A percentile compares a stretch with the other conserved stretches of the same genome.
phyloP scores from a whole-genome alignment of 1,140 invertebrate species.

The Trachelipus rathkii region DNA sequence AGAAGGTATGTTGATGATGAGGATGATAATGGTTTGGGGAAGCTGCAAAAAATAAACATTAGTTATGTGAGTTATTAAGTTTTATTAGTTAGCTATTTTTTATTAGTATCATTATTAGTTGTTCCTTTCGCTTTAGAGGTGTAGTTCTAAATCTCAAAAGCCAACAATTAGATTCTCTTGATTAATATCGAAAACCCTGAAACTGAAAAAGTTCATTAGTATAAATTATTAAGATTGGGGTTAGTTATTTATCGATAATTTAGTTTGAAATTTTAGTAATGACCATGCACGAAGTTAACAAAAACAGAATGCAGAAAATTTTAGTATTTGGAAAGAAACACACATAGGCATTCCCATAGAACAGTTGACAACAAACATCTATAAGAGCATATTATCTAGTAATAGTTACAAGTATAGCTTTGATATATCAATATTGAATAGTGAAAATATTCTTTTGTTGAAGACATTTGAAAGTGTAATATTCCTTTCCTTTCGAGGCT shows the following conservation, averaged over 20 bases:
- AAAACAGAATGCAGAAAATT: constrained; percentile 1
- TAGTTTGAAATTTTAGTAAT: not conserved
- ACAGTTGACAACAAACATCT: too few relatives aligned
- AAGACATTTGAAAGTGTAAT: too few relatives aligned
- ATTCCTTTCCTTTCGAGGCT: not conserved
- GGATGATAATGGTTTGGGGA: not conserved
- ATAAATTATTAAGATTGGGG: not conserved
- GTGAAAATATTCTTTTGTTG: too few relatives aligned
- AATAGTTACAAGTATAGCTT: too few relatives aligned
- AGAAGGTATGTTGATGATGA: not conserved
- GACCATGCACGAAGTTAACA: not conserved
- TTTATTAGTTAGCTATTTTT: too few relatives aligned
- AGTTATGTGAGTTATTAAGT: not conserved
- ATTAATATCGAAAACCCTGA: not conserved
- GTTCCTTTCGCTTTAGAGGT: too few relatives aligned
- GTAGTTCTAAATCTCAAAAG: too few relatives aligned
- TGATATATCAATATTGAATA: too few relatives aligned
- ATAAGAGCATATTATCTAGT: too few relatives aligned
- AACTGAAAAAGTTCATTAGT: constrained; percentile 5
- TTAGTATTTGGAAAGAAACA: too few relatives aligned
- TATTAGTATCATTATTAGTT: too few relatives aligned
- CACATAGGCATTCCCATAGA: too few relatives aligned
- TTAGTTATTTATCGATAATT: not conserved
- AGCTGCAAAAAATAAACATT: constrained; percentile 1
- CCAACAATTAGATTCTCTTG: not conserved